Base-by-base conservation (phyloP, 2,113 vertebrate species). In the Trachemys scripta region DNA sequence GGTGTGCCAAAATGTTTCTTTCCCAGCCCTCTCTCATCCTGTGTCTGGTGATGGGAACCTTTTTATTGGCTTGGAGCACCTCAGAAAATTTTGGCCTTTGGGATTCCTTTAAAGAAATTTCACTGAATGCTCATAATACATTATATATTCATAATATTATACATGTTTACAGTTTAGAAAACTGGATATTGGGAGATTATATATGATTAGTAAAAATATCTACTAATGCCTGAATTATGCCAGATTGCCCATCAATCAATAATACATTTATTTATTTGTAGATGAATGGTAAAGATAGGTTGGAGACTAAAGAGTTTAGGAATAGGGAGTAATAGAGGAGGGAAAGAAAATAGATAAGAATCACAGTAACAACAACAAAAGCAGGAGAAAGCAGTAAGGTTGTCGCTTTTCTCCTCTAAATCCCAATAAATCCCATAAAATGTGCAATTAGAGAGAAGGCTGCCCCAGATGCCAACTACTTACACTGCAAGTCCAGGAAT, bases 41-140 rank as follows among this genome's bases (percentile, higher is more conserved):
- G 82, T 89, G 29, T 83, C 76, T 89, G 51, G 10, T 87, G 8
- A 50, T 54, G 50, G 42, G 8, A 87, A 82, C 22, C 5, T 80
- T 89, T 20, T 0, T 79, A 17, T 10, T 81, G 42, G 1, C 3
- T 45, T 82, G 49, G 12, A 42, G n/a, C 1, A 0, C 3, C 80
- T 24, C 31, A 86, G 3, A 86, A 57, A 86, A 10, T 19, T n/a
- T 84, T 85, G n/a, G 45, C 8, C 82, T 53, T 10, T 5, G 4
- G 4, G 3, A 45, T 4, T 92, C 7, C 12, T 85, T 80, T 87
- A 83, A 25, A 72, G n/a, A 72, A 9, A 72, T 72, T 38, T 38
- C 19, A 10, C 19, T 72, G 65, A 72, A 72, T 72, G 65, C n/a
- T 20, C 19, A 38, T 72, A 38, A 38, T 69, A 31, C 14, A 69